Evolutionary conservation across 2,113 vertebrate species (phyloP).

Genomic region (Archocentrus centrarchus): DNA sequence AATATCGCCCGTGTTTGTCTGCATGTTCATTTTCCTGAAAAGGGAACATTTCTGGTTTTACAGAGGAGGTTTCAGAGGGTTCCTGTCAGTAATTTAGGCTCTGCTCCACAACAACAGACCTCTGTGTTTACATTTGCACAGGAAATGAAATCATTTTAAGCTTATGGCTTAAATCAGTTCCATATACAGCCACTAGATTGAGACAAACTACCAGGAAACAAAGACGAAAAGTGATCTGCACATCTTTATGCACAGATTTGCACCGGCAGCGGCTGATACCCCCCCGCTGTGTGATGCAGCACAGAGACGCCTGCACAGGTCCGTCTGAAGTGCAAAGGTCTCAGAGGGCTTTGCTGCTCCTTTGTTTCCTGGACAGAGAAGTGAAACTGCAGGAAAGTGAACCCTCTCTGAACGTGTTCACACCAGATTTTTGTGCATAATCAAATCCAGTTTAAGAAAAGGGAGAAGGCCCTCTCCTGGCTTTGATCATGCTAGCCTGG

Average conservation of each 20-base stretch:
- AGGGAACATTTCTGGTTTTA: no score
- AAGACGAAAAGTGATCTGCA: background rate
- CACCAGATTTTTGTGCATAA: background rate
- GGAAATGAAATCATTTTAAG: background rate
- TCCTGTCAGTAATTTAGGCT: background rate
- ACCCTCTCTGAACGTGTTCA: background rate
- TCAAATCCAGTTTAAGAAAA: background rate
- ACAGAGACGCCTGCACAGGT: background rate
- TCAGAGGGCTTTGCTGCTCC: background rate
- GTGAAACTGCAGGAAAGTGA: background rate
- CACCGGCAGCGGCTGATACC: background rate
- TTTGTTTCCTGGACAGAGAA: background rate
- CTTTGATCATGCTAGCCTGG: background rate
- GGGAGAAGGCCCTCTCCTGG: background rate
- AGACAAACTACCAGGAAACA: background rate
- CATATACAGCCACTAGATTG: background rate
- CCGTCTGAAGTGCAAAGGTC: background rate
- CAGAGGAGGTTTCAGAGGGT: no score
- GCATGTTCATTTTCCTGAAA: background rate
- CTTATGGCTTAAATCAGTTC: background rate
- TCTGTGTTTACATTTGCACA: background rate
- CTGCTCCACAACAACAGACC: background rate
- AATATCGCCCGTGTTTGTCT: background rate
- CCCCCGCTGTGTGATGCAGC: background rate
- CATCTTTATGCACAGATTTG: background rate